A percentile compares a stretch with the other conserved stretches of the same genome.
Conservation (phyloP, 2,113 vertebrate genomes). For the Syrmaticus mikado region DNA sequence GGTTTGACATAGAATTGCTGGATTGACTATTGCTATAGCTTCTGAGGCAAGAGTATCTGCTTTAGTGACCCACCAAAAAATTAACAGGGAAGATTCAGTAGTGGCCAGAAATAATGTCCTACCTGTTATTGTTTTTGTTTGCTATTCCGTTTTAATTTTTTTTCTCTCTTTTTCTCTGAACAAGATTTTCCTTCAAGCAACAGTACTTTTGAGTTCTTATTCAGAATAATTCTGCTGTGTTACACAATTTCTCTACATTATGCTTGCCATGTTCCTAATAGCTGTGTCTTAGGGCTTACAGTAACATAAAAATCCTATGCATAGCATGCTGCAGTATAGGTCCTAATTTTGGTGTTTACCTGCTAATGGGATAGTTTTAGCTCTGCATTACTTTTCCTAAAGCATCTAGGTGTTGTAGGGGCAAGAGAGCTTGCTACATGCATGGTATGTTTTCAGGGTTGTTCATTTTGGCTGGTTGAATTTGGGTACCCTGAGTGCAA, state of each 20-base stretch:
- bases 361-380: not conserved
- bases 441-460: not conserved
- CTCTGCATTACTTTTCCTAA: not conserved
- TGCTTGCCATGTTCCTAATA: not conserved
- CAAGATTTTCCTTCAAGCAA: not conserved
- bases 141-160: not conserved
- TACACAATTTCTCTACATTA: not conserved
- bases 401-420: not conserved
- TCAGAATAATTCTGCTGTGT: not conserved
- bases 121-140: not conserved
- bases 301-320: not conserved
- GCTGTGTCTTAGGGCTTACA: not conserved
- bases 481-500: accelerated
- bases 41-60: not conserved
- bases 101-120: not conserved
- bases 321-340: accelerated
- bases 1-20: not conserved
- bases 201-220: not conserved
- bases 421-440: not conserved
- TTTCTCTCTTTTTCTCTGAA: not conserved
- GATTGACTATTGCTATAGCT: not conserved
- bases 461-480: not conserved
- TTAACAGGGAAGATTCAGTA: not conserved
- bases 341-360: not conserved
- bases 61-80: not conserved